Evolutionary conservation across 2,113 vertebrate species (phyloP).

Genomic region (Rhinoderma darwinii): DNA sequence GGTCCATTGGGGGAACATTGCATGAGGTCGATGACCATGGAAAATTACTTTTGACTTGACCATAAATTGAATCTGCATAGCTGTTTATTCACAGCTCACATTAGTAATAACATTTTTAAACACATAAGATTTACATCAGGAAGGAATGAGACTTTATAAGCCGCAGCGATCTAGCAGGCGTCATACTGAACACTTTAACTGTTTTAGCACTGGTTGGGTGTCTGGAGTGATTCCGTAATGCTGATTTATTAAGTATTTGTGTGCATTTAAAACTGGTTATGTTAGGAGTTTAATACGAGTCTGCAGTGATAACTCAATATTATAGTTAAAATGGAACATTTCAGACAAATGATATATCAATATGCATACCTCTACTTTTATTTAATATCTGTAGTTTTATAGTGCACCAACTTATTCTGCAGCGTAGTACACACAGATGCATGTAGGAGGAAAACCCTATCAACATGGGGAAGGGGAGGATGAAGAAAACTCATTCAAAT

Average conservation of each 20-base stretch:
- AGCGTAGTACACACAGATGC: too few relatives aligned
- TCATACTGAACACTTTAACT: slow-evolving; percentile 4
- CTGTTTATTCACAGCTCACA: slow-evolving; percentile 67
- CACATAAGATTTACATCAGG: slow-evolving; percentile 35
- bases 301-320: too few relatives aligned
- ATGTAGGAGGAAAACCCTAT: neutral
- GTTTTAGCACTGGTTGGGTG: neutral
- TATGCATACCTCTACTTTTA: too few relatives aligned
- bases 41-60: slow-evolving; percentile 56
- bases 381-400: too few relatives aligned
- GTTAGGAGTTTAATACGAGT: too few relatives aligned
- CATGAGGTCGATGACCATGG: neutral
- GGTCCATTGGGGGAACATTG: slow-evolving; percentile 51
- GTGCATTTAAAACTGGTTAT: neutral
- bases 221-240: neutral
- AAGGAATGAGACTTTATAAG: neutral
- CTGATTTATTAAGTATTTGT: neutral
- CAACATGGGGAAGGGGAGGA: neutral
- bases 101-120: slow-evolving; percentile 65
- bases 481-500: neutral
- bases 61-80: slow-evolving; percentile 50
- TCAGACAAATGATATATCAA: too few relatives aligned
- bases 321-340: too few relatives aligned
- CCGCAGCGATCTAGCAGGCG: slow-evolving; percentile 24
- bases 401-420: too few relatives aligned